phyloP scores from a whole-genome alignment of 2,888 invertebrate genomes.

The Neocrepidodera transversa region DNA sequence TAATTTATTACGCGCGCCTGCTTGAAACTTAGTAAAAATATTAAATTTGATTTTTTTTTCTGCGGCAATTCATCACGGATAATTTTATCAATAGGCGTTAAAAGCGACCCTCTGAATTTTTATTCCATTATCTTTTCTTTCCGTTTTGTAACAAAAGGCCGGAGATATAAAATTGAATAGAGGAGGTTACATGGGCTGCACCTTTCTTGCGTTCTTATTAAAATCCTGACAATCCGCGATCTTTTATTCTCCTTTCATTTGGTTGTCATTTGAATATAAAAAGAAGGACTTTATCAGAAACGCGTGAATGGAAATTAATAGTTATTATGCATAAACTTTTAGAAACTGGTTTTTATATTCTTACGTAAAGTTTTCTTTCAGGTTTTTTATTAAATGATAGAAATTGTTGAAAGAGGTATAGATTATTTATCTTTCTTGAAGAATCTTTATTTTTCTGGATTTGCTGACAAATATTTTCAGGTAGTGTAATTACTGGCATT shows the following conservation, averaged over 20 bases:
- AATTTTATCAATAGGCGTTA: constrained; percentile 21
- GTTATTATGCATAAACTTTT: too few relatives aligned
- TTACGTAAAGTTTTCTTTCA: too few relatives aligned
- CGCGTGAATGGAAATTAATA: too few relatives aligned
- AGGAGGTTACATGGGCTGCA: constrained; percentile 14
- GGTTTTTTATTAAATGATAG: too few relatives aligned
- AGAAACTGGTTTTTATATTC: too few relatives aligned
- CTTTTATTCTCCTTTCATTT: constrained; percentile 4
- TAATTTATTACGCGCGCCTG: constrained; percentile 13
- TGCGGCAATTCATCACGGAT: constrained; percentile 18
- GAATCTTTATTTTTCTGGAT: too few relatives aligned
- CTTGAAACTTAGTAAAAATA: constrained; percentile 2
- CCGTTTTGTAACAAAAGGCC: constrained; percentile 15
- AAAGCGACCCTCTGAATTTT: constrained; percentile 12
- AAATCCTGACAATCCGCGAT: constrained; percentile 3
- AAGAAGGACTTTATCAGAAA: neutral
- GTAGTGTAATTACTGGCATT: too few relatives aligned
- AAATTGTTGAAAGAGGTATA: too few relatives aligned
- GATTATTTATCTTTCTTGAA: too few relatives aligned
- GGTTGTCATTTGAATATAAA: neutral
- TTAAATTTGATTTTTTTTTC: constrained; percentile 12
- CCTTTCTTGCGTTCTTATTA: constrained; percentile 8
- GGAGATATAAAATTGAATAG: constrained; percentile 21
- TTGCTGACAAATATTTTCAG: too few relatives aligned
- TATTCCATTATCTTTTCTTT: constrained; percentile 19